Evolutionary conservation across 2,797 vertebrate species (phyloP).

Genomic region (Sylvilagus floridanus): DNA sequence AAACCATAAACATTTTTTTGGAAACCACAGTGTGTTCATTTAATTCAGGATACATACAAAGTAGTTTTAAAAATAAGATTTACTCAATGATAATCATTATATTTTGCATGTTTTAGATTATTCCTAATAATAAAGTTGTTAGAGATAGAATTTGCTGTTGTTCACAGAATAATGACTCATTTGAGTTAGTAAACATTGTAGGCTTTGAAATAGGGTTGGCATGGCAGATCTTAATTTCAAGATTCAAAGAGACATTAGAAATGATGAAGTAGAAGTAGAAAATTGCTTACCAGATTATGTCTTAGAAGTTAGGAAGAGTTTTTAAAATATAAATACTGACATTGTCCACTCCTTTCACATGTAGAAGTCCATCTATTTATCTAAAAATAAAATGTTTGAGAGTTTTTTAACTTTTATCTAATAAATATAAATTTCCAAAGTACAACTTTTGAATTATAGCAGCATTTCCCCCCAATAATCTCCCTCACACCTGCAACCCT

Average conservation of each 20-base stretch:
- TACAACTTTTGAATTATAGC: too few species aligned
- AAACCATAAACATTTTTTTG: neutral
- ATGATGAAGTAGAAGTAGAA: neutral
- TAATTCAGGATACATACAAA: neutral
- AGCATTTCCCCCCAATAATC: too few species aligned
- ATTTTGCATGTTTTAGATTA: neutral
- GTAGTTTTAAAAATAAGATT: neutral
- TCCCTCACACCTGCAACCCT: too few species aligned
- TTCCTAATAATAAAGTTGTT: neutral
- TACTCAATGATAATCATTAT: neutral
- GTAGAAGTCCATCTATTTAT: neutral
- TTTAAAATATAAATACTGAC: too few species aligned
- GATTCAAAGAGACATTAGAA: neutral
- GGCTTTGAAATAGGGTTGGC: neutral
- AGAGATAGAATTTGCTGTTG: neutral
- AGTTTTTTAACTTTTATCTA: too few species aligned
- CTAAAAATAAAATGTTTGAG: neutral
- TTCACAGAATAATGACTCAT: neutral
- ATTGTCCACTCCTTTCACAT: neutral
- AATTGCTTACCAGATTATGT: neutral
- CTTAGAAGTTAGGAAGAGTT: neutral
- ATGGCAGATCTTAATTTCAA: neutral
- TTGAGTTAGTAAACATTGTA: neutral
- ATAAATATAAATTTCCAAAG: too few species aligned
- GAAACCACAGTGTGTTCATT: neutral